phyloP scores from a whole-genome alignment of 2,888 invertebrate genomes.

The Oxytorus armatus region DNA sequence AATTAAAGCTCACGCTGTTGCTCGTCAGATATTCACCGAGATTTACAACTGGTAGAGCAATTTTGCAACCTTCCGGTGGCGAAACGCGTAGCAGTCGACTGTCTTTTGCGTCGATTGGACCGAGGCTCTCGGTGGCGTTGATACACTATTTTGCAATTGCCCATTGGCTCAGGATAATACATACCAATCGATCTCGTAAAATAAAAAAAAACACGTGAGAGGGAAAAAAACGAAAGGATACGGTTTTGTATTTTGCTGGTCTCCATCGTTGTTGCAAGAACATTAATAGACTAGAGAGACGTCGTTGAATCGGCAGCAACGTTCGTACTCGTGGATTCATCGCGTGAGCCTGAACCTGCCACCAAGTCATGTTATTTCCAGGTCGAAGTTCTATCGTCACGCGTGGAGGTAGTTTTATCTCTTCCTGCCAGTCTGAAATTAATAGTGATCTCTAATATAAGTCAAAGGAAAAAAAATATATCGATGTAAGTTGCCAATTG shows the following conservation, averaged over 20 bases:
- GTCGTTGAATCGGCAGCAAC: constrained; percentile 90
- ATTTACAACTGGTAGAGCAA: constrained; percentile 90
- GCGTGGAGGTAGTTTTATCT: constrained; percentile 91
- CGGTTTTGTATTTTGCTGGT: constrained; percentile 85
- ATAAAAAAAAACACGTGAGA: constrained; percentile 9
- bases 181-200: background rate
- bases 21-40: constrained; percentile 92
- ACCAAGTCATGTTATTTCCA: constrained; percentile 91
- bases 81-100: constrained; percentile 82
- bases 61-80: constrained; percentile 87
- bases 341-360: constrained; percentile 93
- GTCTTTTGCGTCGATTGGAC: constrained; percentile 74
- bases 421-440: constrained; percentile 88
- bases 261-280: constrained; percentile 93
- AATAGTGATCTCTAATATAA: background rate
- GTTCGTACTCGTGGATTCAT: constrained; percentile 95
- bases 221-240: constrained; percentile 85
- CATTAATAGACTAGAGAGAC: constrained; percentile 89
- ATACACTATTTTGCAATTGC: constrained; percentile 39
- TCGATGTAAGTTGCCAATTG: too few relatives aligned
- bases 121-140: constrained; percentile 56
- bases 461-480: background rate
- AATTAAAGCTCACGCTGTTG: constrained; percentile 91
- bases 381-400: constrained; percentile 92
- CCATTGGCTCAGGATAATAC: constrained; percentile 37